Evolutionary conservation across 2,888 invertebrate genomes (phyloP), one percentile per base, ranked within the genome.

Genomic region (Eudiplozoon nipponicum): DNA sequence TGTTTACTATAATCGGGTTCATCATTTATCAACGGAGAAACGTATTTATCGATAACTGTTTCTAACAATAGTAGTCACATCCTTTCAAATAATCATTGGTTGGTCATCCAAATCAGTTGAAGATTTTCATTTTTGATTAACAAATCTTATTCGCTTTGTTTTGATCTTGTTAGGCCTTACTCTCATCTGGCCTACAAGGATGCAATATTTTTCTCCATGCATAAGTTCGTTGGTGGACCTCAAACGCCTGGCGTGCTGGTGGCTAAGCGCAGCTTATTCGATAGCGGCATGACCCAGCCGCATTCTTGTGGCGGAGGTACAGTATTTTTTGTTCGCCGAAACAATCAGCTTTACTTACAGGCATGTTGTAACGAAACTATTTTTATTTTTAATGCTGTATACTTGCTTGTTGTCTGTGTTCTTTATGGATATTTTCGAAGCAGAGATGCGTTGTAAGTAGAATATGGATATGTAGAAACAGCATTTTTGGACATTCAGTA

Each of bases 201-300:
- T 57, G 77, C 76, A 1, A 62, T 80, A 40, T 76, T 75, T 58
- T 72, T 80, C 54, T 73, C 76, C 38, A 70, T 74, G 36, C 77
- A 77, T 61, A 78, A 78, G 58, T 77, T 80, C 55, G 67, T 76
- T 26, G 80, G 80, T 1, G 80, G 78, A 1, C 71, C 75, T 0
- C 74, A 75, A 52, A 74, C 77, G 0, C 76, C 78, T 9, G 68
- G 69, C 38, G 62, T 71, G 39, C 52, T 70, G 39, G 60, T 70
- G 15, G 68, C 68, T 17, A 70, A 70, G 55, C 68, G 67, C 48
- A 48, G 57, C 2, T 52, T 69, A 21, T 64, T 67, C 9, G 3
- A 13, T 47, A 17, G 42, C 21, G 54, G 59, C 44, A 23, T 22
- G 39, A n/a, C 19, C 22, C 28, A 26, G 19, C 42, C 42, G 2